Base-by-base conservation (phyloP, 1,140 invertebrate species). In the Atta cephalotes region DNA sequence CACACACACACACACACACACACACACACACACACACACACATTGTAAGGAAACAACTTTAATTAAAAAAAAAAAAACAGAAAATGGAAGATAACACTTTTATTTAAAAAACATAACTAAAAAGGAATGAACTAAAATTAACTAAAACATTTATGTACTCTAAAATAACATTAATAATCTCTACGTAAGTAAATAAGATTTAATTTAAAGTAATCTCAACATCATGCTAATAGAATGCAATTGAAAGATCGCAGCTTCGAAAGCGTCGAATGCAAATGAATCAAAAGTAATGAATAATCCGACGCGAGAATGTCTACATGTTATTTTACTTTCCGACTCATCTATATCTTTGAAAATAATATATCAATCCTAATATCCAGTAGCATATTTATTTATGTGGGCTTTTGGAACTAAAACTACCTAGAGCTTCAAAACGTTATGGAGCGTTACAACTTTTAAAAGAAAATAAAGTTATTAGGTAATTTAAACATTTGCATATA, bases 251-350 rank as follows among this genome's bases (percentile, higher is more conserved):
- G 60, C 49, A 76, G 63, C 35, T 7, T 7, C 35, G 28, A 49
- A 86, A 66, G 53, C 60, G 70, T 35, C 60, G 68, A 85, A 89
- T 87, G 85, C 66, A 80, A 70, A 87, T 71, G 14, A 5, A 21
- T 51, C 5, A 39, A 39, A 39, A 39, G 35, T 87, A 90, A 89
- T 89, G 72, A 53, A 60, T 88, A 90, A 89, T 87, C 85, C 79
- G 49, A 87, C 25, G 21, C 18, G 56, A 74, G 35, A 86, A 72
- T 10, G 45, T 74, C 51, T 49, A 70, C 71, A 9, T 87, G 25
- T 87, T 87, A 84, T 89, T 79, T 90, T 72, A 53, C 51, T 80
- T 78, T 80, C 60, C 39, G 21, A 21, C 53, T 25, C 53, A 21
- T 51, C 25, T 35, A 10, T 12, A 45, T 31, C 16, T 78, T 63